Percentiles rank a stretch among this genome's conserved stretches.
These are phyloP conservation scores for Lutjanus erythropterus DNA, from an alignment of 2,113 vertebrate species.

Conservation along the genomic window DNA sequence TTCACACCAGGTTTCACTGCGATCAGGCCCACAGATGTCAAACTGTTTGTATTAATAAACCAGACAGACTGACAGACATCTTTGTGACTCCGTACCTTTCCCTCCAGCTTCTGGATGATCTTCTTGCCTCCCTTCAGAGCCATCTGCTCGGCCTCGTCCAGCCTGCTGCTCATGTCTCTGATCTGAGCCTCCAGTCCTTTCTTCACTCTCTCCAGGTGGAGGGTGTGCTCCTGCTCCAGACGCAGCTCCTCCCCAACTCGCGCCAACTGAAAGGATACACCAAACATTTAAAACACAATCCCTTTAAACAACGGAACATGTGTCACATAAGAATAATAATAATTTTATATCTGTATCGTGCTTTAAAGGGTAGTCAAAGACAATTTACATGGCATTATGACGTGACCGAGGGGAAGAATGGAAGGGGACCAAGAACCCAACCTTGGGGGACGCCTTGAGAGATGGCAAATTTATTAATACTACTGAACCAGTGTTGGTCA, in stretches of 20 bases:
- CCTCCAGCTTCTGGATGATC: slow-evolving; percentile 87
- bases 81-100: slow-evolving; percentile 73
- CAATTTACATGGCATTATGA: too few species aligned
- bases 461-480: too few species aligned
- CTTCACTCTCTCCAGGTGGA: slow-evolving; percentile 85
- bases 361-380: too few species aligned
- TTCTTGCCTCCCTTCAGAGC: slow-evolving; percentile 88
- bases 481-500: too few species aligned
- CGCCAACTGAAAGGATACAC: slow-evolving; percentile 66
- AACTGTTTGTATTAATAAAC: too few species aligned
- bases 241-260: slow-evolving; percentile 85
- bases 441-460: too few species aligned
- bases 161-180: slow-evolving; percentile 82
- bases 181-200: slow-evolving; percentile 86
- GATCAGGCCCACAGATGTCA: neutral
- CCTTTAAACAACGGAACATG: neutral
- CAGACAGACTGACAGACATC: neutral
- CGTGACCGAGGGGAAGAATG: too few species aligned
- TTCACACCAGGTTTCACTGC: neutral
- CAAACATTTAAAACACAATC: too few species aligned
- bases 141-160: slow-evolving; percentile 87
- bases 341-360: too few species aligned
- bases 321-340: too few species aligned
- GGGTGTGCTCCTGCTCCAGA: slow-evolving; percentile 86
- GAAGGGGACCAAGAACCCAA: too few species aligned